These are phyloP conservation scores for Chrysina gloriosa DNA, from an alignment of 2,888 invertebrate genomes.

Conservation along the genomic window DNA sequence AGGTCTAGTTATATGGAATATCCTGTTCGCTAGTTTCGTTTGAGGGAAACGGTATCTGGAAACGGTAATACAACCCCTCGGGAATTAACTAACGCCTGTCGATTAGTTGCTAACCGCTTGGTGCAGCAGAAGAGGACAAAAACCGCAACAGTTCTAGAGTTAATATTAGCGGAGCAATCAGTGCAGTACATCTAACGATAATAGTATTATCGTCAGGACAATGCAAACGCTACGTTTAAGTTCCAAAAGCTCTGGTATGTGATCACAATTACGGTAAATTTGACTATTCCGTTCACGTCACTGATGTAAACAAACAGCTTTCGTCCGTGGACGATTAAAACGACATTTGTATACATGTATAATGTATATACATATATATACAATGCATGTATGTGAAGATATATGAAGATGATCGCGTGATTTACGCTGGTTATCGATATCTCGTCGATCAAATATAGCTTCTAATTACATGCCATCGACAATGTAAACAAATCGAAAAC, in stretches of 20 bases:
- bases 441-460: conserved; percentile 14
- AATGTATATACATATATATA: no score
- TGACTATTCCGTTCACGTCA: neutral
- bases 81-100: no score
- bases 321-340: no score
- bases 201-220: neutral
- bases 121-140: neutral
- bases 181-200: neutral
- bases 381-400: neutral
- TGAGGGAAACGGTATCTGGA: no score
- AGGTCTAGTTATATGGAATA: no score
- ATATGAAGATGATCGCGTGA: neutral
- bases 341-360: no score
- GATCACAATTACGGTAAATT: no score
- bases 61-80: no score
- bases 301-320: neutral
- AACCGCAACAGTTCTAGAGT: neutral
- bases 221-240: neutral
- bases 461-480: conserved; percentile 23
- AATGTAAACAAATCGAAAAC: conserved; percentile 1
- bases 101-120: no score
- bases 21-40: no score
- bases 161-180: neutral
- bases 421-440: neutral
- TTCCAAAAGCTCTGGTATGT: no score